Evolutionary conservation across 2,888 invertebrate genomes (phyloP).

Genomic region (Bombylius major): DNA sequence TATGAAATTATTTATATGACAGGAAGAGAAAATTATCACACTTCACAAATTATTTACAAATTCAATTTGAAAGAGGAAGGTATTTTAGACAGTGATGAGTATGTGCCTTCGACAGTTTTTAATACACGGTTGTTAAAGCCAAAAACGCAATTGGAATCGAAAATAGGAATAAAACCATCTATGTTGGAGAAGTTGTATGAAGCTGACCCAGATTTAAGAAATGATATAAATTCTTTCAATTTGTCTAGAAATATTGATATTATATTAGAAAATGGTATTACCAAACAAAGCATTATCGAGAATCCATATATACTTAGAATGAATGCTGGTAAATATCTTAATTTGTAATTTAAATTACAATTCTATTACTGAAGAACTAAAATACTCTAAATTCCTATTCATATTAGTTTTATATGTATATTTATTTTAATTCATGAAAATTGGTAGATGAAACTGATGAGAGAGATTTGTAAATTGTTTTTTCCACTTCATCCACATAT

Average conservation of each 20-base stretch:
- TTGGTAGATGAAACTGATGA: too few relatives aligned
- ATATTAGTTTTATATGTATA: not conserved
- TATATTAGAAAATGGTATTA: slow-evolving; percentile 22
- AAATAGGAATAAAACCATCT: not conserved
- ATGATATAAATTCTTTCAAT: not conserved
- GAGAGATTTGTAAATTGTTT: too few relatives aligned
- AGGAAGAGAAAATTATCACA: too few relatives aligned
- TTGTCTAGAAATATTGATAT: slow-evolving; percentile 13
- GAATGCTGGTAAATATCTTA: slow-evolving; percentile 20
- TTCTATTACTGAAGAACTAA: too few relatives aligned
- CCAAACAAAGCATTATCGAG: slow-evolving; percentile 24
- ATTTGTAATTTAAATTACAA: not conserved
- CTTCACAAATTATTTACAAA: too few relatives aligned
- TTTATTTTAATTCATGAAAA: not conserved
- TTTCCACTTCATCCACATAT: too few relatives aligned
- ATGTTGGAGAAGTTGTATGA: not conserved
- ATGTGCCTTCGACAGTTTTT: not conserved
- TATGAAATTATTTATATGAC: too few relatives aligned
- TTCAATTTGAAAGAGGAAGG: too few relatives aligned
- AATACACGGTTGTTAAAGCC: not conserved
- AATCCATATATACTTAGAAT: slow-evolving; percentile 31
- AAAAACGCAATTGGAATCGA: not conserved
- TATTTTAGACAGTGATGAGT: slow-evolving; percentile 2
- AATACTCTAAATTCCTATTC: too few relatives aligned
- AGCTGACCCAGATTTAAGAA: slow-evolving; percentile 1